These are phyloP conservation scores for Papilio aristodemus DNA, from an alignment of 1,140 invertebrate genomes.

Conservation along the genomic window DNA sequence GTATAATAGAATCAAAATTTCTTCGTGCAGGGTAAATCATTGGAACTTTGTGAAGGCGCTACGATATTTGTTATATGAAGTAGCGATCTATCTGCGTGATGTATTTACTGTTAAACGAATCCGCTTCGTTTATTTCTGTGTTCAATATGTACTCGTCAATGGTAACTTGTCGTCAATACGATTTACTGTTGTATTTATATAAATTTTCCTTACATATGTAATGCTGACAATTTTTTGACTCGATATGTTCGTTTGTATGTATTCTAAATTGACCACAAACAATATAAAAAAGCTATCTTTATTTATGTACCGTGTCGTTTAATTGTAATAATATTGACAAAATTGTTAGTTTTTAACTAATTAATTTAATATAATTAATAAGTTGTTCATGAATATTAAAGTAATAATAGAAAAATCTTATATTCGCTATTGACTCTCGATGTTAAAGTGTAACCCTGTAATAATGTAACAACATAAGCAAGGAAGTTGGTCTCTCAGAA, in stretches of 20 bases:
- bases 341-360: constrained; percentile 34
- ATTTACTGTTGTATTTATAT: neutral
- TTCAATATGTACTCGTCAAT: constrained; percentile 26
- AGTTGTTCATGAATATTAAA: constrained; percentile 31
- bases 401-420: constrained; percentile 31
- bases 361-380: constrained; percentile 22
- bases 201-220: neutral
- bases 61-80: constrained; percentile 41
- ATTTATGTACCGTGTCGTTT: constrained; percentile 14
- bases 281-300: constrained; percentile 8
- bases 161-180: constrained; percentile 2
- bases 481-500: constrained; percentile 28
- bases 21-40: constrained; percentile 75
- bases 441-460: constrained; percentile 10
- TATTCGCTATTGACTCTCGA: constrained; percentile 26
- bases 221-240: constrained; percentile 24
- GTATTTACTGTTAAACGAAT: constrained; percentile 40
- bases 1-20: constrained; percentile 73
- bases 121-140: constrained; percentile 23
- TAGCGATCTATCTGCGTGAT: constrained; percentile 52
- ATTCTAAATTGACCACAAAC: neutral
- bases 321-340: constrained; percentile 26
- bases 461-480: constrained; percentile 23
- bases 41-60: constrained; percentile 43
- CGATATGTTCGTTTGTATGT: neutral